Base-by-base conservation (phyloP, 2,888 invertebrate genomes). In the Aplocera efformata region DNA sequence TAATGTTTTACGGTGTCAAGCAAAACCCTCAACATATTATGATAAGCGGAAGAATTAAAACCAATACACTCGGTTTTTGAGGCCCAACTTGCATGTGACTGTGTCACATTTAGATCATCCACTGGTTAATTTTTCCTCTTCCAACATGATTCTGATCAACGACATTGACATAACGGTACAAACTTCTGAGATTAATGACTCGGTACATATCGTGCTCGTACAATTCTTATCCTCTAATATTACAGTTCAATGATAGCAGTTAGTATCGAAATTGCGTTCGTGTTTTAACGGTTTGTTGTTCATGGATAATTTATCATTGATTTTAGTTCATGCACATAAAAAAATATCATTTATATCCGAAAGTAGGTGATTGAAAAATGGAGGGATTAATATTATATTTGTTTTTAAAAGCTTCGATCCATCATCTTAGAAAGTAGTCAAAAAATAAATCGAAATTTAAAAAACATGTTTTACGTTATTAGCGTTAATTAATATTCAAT, bases 111-210 rank as follows among this genome's bases (percentile, higher is more conserved):
- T 8, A 17, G 17, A 17, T 13, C 13, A 20, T 24, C 10, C 1
- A 35, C 24, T 21, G 25, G 3, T 48, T 52, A 31, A 55, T 56
- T 59, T 63, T 58, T 55, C 51, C 53, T 54, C 49, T 53, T 49
- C 47, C 49, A 42, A 40, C 49, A 34, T 54, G 58, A 59, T 63
- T 59, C 47, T 52, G 48, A 64, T 67, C 60, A 53, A 50, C 46
- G 50, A 56, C 53, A 57, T 60, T 62, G 63, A 68, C 60, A 67
- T 80, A 81, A 79, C 81, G 81, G 80, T 56, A 73, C 50, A 42
- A 39, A 39, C 38, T 11, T n/a, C 29, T 20, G 57, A 76, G 78
- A 81, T 79, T 75, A 78, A 80, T 75, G 70, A 65, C 53, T 55
- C 54, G 63, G 60, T 60, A 60, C 60, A 22, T 29, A 21, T 32